These are phyloP conservation scores for Anguilla megastoma DNA, from an alignment of 2,797 vertebrate species.

Conservation along the genomic window DNA sequence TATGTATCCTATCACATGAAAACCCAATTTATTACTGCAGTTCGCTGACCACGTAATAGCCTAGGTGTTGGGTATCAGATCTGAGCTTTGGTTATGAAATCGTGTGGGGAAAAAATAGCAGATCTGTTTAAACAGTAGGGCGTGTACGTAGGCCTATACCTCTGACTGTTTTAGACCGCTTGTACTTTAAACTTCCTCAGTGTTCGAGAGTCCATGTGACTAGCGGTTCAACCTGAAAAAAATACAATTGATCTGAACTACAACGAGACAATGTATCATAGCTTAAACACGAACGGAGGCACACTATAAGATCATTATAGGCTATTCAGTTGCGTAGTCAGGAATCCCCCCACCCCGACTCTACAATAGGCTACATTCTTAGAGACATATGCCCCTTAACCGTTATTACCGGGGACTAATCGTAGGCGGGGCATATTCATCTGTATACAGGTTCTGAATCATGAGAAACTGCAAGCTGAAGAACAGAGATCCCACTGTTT, in stretches of 20 bases:
- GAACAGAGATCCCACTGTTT: background rate
- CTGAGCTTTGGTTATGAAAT: background rate
- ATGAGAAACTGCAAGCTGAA: background rate
- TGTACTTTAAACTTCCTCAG: background rate
- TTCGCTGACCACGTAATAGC: background rate
- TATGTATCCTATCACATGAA: background rate
- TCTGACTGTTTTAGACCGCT: background rate
- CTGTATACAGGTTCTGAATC: background rate
- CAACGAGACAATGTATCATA: background rate
- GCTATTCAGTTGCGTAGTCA: background rate
- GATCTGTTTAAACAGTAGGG: background rate
- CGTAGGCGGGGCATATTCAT: background rate
- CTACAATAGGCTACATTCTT: background rate
- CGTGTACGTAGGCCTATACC: background rate
- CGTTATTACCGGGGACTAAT: background rate
- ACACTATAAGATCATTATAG: background rate
- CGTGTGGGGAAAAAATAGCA: background rate
- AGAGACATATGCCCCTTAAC: background rate
- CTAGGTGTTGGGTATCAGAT: background rate
- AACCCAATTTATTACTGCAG: background rate
- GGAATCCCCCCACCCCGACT: background rate
- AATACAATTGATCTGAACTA: background rate
- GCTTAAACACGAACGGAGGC: background rate
- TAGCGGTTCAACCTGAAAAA: background rate
- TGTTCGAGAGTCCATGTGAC: background rate